phyloP scores from a whole-genome alignment of 2,888 invertebrate genomes.

The Beris morrisii region DNA sequence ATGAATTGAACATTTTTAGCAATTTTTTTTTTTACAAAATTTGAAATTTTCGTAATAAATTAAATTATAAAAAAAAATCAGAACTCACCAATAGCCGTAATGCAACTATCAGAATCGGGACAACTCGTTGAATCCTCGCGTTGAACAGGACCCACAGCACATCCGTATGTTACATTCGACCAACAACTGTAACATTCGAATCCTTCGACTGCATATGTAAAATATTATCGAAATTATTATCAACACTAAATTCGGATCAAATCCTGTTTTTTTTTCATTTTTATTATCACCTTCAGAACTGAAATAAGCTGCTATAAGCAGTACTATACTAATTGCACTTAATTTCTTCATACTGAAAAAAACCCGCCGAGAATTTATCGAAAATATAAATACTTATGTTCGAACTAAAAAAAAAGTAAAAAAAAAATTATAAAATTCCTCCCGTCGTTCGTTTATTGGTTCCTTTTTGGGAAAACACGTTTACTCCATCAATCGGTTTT shows the following conservation, averaged over 20 bases:
- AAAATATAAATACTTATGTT: too few relatives aligned
- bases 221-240: constrained; percentile 6
- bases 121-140: neutral
- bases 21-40: too few relatives aligned
- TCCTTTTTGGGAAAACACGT: constrained; percentile 7
- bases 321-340: neutral
- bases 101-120: constrained; percentile 4
- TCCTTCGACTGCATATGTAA: constrained; percentile 14
- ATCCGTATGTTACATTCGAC: constrained; percentile 15
- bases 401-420: too few relatives aligned
- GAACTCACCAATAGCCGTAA: constrained; percentile 26
- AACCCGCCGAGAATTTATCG: neutral
- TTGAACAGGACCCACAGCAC: constrained; percentile 17
- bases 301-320: constrained; percentile 20
- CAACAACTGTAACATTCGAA: constrained; percentile 26
- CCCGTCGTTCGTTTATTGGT: too few relatives aligned
- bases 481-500: constrained; percentile 10
- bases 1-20: too few relatives aligned
- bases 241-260: neutral
- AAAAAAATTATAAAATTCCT: too few relatives aligned
- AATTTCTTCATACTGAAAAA: neutral
- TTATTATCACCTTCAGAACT: constrained; percentile 15
- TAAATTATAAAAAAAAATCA: neutral
- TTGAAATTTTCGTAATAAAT: too few relatives aligned
- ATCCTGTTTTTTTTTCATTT: neutral